A percentile compares a stretch with the other conserved stretches of the same genome.
Conservation (phyloP, 2,113 vertebrate species). For the Cynocephalus volans region DNA sequence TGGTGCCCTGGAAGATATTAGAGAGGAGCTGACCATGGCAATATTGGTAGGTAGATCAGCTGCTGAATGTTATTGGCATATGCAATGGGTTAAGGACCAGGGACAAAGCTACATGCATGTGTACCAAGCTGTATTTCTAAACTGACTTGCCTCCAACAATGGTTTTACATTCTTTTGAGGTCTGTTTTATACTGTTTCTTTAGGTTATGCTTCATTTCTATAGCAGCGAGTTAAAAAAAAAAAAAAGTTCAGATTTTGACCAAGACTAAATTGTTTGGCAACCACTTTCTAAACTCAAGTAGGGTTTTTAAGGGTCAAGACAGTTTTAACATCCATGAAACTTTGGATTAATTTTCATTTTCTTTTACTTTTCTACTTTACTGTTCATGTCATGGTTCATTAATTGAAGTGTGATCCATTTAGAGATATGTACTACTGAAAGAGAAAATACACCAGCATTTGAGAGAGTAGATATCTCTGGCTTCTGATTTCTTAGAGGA, state of each 20-base stretch:
- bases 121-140: background rate
- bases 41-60: constrained; percentile 93
- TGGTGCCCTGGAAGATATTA: constrained; percentile 95
- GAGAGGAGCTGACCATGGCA: constrained; percentile 98
- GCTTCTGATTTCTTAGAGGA: background rate
- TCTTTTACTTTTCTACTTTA: background rate
- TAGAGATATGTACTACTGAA: background rate
- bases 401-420: background rate
- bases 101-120: accelerated
- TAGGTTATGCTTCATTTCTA: background rate
- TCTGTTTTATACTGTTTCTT: background rate
- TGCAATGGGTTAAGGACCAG: background rate
- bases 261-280: background rate
- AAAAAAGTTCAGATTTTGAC: background rate
- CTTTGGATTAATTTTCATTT: background rate
- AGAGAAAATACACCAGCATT: background rate
- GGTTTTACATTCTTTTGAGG: constrained; percentile 1
- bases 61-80: background rate
- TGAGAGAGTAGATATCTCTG: background rate
- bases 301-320: background rate
- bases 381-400: background rate
- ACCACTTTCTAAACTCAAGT: background rate
- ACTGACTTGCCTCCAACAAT: background rate
- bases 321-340: background rate
- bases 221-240: constrained; percentile 11